Percentiles rank a stretch among this genome's conserved stretches.
phyloP scores from a whole-genome alignment of 2,797 vertebrate genomes.

The Protosalanx chinensis region DNA sequence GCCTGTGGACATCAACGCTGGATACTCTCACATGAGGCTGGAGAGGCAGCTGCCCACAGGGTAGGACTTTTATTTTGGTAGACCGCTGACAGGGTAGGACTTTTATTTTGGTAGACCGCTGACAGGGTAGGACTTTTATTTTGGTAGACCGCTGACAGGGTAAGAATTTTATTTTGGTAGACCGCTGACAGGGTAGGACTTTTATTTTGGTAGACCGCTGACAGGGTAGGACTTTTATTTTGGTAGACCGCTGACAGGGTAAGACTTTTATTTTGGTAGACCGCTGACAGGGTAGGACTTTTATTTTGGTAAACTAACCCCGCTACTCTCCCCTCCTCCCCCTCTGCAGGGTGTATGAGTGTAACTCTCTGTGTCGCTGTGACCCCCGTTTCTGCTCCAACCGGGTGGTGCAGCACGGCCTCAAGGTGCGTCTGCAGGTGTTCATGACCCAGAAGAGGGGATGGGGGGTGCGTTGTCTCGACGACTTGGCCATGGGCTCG shows the following conservation, averaged over 20 bases:
- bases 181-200: conserved; percentile 55
- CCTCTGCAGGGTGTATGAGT: conserved; percentile 77
- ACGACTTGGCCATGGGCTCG: conserved; percentile 83
- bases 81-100: background rate
- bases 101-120: conserved; percentile 51
- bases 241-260: conserved; percentile 76
- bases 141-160: conserved; percentile 73
- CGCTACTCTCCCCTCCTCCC: background rate
- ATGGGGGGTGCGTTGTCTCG: conserved; percentile 85
- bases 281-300: background rate
- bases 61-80: conserved; percentile 57
- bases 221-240: conserved; percentile 1
- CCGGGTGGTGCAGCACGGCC: conserved; percentile 82
- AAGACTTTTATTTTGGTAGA: conserved; percentile 34
- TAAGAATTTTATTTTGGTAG: conserved; percentile 49
- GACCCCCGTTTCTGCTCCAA: conserved; percentile 81
- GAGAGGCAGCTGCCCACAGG: conserved; percentile 81
- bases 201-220: conserved; percentile 35
- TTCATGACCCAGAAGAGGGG: conserved; percentile 87
- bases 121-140: conserved; percentile 74
- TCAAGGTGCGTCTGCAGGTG: conserved; percentile 82
- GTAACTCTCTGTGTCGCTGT: conserved; percentile 82
- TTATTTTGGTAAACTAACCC: background rate
- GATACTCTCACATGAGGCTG: conserved; percentile 81
- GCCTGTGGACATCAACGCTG: conserved; percentile 74